Conservation (phyloP, 2,797 vertebrate genomes). For the Semaprochilodus insignis region DNA sequence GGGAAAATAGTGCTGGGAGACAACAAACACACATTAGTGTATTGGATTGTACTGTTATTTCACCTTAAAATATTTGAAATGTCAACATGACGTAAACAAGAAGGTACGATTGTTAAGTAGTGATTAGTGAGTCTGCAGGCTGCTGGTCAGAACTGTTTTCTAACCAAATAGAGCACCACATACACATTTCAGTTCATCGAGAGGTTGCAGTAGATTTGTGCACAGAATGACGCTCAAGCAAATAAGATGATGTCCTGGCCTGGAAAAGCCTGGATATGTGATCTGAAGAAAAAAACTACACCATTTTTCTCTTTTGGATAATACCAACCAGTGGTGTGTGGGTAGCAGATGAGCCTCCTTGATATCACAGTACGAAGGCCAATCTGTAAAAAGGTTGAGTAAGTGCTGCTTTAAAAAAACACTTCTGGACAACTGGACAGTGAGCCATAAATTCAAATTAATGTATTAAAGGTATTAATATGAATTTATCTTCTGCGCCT, state of each 20-base stretch:
- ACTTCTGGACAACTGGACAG: neutral
- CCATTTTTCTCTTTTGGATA: neutral
- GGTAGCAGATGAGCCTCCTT: neutral
- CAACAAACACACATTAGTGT: slow-evolving; percentile 73
- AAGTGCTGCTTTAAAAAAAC: too few relatives aligned
- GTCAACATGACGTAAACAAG: slow-evolving; percentile 77
- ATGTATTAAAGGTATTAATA: neutral
- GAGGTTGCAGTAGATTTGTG: neutral
- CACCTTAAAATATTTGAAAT: slow-evolving; percentile 82
- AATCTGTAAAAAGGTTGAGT: too few relatives aligned
- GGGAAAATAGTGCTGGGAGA: slow-evolving; percentile 78
- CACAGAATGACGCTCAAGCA: neutral
- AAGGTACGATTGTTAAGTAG: slow-evolving; percentile 64
- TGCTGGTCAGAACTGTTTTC: slow-evolving; percentile 48
- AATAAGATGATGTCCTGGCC: neutral
- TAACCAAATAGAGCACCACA: slow-evolving; percentile 47
- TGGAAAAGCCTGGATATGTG: neutral
- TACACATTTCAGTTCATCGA: neutral
- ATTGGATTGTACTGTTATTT: slow-evolving; percentile 67
- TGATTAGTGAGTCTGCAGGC: slow-evolving; percentile 39
- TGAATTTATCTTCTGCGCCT: slow-evolving; percentile 14
- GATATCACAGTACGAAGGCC: neutral
- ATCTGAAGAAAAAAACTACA: neutral
- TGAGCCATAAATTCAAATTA: neutral
- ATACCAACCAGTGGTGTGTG: neutral